These are phyloP conservation scores for Ceraclea dissimilis DNA, from an alignment of 2,888 invertebrate genomes.

Conservation along the genomic window DNA sequence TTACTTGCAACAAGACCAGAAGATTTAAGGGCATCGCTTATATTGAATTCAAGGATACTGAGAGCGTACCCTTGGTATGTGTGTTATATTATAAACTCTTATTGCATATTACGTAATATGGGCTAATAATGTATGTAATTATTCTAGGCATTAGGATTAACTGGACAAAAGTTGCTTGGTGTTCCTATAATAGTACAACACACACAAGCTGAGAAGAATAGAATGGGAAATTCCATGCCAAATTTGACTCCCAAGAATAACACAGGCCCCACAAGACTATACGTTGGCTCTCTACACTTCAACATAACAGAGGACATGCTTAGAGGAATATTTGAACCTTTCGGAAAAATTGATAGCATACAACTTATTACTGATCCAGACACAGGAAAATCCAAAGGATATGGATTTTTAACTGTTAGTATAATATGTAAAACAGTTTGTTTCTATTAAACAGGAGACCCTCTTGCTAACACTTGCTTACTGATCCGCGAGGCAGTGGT, in stretches of 20 bases:
- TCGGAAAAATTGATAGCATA: conserved; percentile 93
- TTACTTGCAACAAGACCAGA: conserved; percentile 97
- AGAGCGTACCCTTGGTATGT: conserved; percentile 90
- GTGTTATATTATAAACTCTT: conserved; percentile 33
- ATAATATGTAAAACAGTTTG: no score
- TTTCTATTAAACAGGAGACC: no score
- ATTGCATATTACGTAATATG: not conserved
- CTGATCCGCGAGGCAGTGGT: no score
- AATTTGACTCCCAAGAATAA: conserved; percentile 80
- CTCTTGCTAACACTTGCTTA: no score
- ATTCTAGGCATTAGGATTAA: conserved; percentile 80
- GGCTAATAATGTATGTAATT: not conserved
- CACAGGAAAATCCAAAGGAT: conserved; percentile 91
- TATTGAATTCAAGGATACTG: conserved; percentile 96
- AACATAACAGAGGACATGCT: conserved; percentile 99
- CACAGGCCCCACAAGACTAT: conserved; percentile 91
- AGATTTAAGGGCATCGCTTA: conserved; percentile 99
- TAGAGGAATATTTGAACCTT: conserved; percentile 96
- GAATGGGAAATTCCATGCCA: conserved; percentile 81
- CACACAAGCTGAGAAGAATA: conserved; percentile 92
- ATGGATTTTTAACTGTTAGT: conserved; percentile 92
- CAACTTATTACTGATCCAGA: conserved; percentile 94
- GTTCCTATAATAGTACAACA: conserved; percentile 98
- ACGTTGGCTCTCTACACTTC: conserved; percentile 96
- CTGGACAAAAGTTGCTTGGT: conserved; percentile 90